Conservation (phyloP, 2,888 invertebrate species). For the Tanypteryx hageni region DNA sequence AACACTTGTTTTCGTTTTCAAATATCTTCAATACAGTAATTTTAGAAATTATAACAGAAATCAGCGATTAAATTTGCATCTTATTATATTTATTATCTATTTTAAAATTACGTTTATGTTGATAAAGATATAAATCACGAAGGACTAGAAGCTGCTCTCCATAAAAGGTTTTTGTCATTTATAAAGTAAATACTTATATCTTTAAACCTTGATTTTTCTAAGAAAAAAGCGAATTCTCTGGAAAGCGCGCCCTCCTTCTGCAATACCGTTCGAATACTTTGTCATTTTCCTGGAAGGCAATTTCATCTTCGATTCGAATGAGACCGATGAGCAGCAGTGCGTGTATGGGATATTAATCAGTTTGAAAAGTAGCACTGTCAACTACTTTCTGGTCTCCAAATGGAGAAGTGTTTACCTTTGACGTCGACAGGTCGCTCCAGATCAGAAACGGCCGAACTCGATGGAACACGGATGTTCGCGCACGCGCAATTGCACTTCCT, state of each 20-base stretch:
- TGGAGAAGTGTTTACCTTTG: constrained; percentile 3
- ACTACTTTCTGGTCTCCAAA: constrained; percentile 2
- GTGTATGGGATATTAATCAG: constrained; percentile 19
- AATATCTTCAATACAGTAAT: too few species aligned
- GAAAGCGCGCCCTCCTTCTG: background rate
- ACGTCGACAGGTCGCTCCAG: constrained; percentile 5
- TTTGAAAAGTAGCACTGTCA: constrained; percentile 6
- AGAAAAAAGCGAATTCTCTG: too few species aligned
- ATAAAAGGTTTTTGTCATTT: too few species aligned
- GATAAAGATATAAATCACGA: too few species aligned
- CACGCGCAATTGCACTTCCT: constrained; percentile 11
- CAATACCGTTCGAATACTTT: constrained; percentile 4
- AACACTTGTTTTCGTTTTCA: too few species aligned
- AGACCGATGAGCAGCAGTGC: background rate
- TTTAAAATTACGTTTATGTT: too few species aligned
- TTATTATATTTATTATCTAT: too few species aligned
- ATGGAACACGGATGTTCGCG: constrained; percentile 1
- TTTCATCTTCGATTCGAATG: constrained; percentile 19
- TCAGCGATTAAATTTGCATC: too few species aligned
- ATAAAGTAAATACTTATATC: too few species aligned
- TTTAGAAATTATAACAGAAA: too few species aligned
- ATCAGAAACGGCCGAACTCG: background rate
- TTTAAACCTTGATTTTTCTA: too few species aligned
- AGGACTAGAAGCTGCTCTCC: too few species aligned
- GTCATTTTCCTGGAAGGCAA: constrained; percentile 26